These are phyloP conservation scores for Apotomis betuletana DNA, from an alignment of 2,888 invertebrate genomes.

Conservation along the genomic window DNA sequence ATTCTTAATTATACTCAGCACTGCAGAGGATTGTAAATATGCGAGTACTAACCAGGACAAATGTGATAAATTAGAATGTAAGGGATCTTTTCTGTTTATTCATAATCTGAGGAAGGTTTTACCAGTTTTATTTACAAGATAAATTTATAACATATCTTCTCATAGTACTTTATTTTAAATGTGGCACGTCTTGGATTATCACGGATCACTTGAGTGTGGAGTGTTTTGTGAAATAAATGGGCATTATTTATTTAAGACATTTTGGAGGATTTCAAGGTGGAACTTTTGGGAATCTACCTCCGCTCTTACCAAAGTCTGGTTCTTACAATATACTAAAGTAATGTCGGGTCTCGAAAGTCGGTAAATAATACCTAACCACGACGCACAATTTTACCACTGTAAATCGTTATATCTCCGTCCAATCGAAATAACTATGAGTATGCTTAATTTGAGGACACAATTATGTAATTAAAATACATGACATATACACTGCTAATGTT, in stretches of 20 bases:
- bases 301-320: slow-evolving; percentile 35
- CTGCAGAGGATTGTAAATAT: slow-evolving; percentile 73
- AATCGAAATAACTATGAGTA: slow-evolving; percentile 57
- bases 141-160: slow-evolving; percentile 53
- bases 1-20: slow-evolving; percentile 74
- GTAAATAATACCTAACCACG: slow-evolving; percentile 49
- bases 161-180: slow-evolving; percentile 45
- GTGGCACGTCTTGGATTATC: slow-evolving; percentile 51
- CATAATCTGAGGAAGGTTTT: slow-evolving; percentile 50
- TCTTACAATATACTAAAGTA: slow-evolving; percentile 20
- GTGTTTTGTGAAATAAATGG: slow-evolving; percentile 65
- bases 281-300: slow-evolving; percentile 36
- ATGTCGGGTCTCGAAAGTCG: slow-evolving; percentile 41
- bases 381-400: slow-evolving; percentile 75
- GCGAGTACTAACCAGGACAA: slow-evolving; percentile 77
- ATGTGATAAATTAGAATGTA: slow-evolving; percentile 81
- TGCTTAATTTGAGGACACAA: slow-evolving; percentile 53
- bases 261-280: slow-evolving; percentile 51
- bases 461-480: slow-evolving; percentile 28
- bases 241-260: slow-evolving; percentile 64
- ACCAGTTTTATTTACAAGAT: slow-evolving; percentile 50
- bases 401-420: slow-evolving; percentile 76
- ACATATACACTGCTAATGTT: slow-evolving; percentile 25
- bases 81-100: slow-evolving; percentile 58
- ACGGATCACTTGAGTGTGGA: slow-evolving; percentile 51